Percentiles rank a stretch among this genome's conserved stretches.
phyloP scores from a whole-genome alignment of 2,888 invertebrate genomes.

The Lasius platythorax region DNA sequence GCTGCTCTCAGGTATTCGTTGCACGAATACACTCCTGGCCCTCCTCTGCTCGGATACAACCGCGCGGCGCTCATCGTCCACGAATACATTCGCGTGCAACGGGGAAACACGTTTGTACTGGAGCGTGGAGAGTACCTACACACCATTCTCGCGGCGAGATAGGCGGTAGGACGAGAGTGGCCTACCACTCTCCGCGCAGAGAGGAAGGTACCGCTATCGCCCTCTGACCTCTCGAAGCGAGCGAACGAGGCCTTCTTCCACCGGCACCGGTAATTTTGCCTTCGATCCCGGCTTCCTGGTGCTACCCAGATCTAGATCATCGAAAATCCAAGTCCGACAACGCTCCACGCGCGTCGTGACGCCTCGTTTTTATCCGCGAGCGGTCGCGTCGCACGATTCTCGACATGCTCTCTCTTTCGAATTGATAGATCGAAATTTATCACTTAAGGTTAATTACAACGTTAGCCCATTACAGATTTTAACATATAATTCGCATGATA shows the following conservation, averaged over 20 bases:
- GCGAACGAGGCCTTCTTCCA: conserved; percentile 81
- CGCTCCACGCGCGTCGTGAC: conserved; percentile 46
- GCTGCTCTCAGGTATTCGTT: conserved; percentile 72
- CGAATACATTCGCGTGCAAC: conserved; percentile 51
- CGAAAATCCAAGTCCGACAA: conserved; percentile 69
- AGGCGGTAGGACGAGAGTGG: conserved; percentile 75
- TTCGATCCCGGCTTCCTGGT: conserved; percentile 82
- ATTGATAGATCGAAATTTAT: neutral
- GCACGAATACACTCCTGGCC: conserved; percentile 68
- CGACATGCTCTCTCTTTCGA: conserved; percentile 7
- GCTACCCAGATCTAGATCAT: conserved; percentile 82
- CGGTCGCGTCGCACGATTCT: conserved; percentile 9
- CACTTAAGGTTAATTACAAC: conserved; percentile 15
- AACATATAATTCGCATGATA: neutral
- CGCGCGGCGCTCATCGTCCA: conserved; percentile 47
- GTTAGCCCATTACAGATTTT: neutral
- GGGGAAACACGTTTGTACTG: conserved; percentile 62
- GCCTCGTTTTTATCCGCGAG: neutral
- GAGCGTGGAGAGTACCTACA: conserved; percentile 65
- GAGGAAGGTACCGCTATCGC: conserved; percentile 85
- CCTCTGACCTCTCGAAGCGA: conserved; percentile 84
- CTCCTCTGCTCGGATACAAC: conserved; percentile 51
- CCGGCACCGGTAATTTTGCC: conserved; percentile 82
- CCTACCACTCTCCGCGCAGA: conserved; percentile 66
- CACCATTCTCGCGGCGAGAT: conserved; percentile 56